phyloP scores from a whole-genome alignment of 2,797 vertebrate genomes.

The Poeciliopsis presidionis region DNA sequence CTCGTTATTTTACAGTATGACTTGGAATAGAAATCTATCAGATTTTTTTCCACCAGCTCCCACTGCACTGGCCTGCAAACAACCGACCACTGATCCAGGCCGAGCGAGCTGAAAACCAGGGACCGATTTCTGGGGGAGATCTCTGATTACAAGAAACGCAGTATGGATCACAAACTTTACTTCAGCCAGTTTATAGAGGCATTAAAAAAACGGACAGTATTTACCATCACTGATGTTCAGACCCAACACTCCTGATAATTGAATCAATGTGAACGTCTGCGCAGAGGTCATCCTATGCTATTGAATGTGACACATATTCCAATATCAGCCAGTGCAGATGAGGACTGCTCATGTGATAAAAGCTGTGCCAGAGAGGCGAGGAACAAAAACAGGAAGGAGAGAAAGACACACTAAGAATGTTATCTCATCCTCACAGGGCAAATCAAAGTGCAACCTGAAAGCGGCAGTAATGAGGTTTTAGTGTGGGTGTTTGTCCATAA shows the following conservation, averaged over 20 bases:
- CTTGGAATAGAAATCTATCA: too few relatives aligned
- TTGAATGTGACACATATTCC: conserved; percentile 29
- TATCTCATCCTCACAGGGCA: conserved; percentile 53
- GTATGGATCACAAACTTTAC: not conserved
- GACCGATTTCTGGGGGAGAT: not conserved
- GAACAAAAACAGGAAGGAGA: conserved; percentile 9
- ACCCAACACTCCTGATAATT: not conserved
- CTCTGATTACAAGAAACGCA: not conserved
- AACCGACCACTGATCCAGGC: too few relatives aligned
- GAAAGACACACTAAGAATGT: conserved; percentile 22
- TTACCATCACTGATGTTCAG: not conserved
- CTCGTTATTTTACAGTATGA: too few relatives aligned
- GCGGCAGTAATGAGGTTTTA: conserved; percentile 31
- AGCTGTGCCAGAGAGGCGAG: not conserved
- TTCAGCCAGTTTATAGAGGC: not conserved
- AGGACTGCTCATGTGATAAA: conserved; percentile 26
- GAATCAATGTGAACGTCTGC: not conserved
- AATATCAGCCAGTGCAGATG: conserved; percentile 19
- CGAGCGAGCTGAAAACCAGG: not conserved
- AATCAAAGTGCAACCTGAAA: conserved; percentile 48
- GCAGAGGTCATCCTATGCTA: not conserved
- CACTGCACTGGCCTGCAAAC: too few relatives aligned
- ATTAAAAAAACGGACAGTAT: not conserved
- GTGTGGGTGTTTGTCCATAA: conserved; percentile 52
- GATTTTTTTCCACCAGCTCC: too few relatives aligned